phyloP scores from a whole-genome alignment of 2,888 invertebrate genomes.

The Lycia hirtaria region DNA sequence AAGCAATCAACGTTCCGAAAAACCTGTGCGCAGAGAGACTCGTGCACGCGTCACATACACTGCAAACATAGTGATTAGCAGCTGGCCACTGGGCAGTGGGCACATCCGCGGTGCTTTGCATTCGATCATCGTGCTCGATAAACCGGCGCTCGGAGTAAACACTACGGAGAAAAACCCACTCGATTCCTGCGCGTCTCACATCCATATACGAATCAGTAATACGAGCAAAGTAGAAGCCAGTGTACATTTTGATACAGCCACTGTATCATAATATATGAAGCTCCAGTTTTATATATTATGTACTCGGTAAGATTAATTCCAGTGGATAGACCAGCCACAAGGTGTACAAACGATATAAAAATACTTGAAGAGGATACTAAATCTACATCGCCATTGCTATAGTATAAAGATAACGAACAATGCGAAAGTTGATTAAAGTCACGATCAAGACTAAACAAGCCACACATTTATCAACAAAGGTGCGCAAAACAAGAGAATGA shows the following conservation, averaged over 20 bases:
- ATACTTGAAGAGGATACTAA: no score
- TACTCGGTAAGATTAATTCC: neutral
- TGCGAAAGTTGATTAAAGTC: neutral
- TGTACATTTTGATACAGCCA: neutral
- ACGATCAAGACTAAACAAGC: constrained; percentile 1
- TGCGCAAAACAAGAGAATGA: constrained; percentile 9
- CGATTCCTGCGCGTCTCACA: constrained; percentile 48
- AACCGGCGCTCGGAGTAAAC: constrained; percentile 44
- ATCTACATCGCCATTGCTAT: no score
- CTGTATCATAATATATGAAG: neutral
- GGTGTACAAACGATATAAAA: neutral
- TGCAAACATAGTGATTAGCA: constrained; percentile 51
- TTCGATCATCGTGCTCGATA: constrained; percentile 43
- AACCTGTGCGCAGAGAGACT: constrained; percentile 34
- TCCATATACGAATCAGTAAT: constrained; percentile 22
- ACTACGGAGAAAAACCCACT: constrained; percentile 65
- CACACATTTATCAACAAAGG: constrained; percentile 1
- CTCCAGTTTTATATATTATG: neutral
- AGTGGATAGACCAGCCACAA: neutral
- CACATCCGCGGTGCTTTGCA: constrained; percentile 45
- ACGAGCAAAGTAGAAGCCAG: neutral
- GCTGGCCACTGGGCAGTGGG: no score
- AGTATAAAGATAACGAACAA: neutral
- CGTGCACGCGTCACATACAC: constrained; percentile 30
- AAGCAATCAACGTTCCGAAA: constrained; percentile 37